Conservation (phyloP, 2,797 vertebrate species). For the Poecile montanus region DNA sequence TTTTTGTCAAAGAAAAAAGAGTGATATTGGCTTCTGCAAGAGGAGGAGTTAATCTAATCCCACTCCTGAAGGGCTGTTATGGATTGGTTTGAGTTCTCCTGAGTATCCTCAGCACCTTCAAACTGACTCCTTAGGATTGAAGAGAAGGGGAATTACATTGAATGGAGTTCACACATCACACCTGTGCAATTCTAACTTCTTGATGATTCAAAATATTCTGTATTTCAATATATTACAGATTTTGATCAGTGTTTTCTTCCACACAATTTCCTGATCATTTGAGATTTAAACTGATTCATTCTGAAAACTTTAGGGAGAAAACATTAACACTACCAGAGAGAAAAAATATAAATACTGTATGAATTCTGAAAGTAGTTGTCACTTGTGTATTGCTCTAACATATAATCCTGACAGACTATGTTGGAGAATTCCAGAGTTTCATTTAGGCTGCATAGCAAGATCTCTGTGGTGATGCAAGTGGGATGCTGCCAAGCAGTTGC, state of each 20-base stretch:
- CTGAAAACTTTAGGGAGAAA: background rate
- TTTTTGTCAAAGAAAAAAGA: background rate
- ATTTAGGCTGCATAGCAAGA: background rate
- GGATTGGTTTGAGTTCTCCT: background rate
- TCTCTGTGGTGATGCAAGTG: background rate
- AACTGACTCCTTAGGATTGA: background rate
- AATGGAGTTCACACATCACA: background rate
- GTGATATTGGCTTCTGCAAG: background rate
- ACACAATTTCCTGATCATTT: background rate
- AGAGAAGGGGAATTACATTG: background rate
- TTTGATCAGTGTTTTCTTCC: background rate
- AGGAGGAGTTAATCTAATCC: background rate
- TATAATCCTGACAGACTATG: background rate
- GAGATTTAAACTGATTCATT: background rate
- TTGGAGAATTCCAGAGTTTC: background rate
- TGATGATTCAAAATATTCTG: background rate
- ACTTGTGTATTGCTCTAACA: background rate
- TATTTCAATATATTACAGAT: background rate
- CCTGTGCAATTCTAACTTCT: background rate
- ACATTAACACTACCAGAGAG: background rate
- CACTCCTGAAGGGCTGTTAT: background rate
- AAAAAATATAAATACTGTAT: background rate
- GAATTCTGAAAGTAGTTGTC: background rate
- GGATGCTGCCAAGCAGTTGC: background rate
- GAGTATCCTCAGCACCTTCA: background rate